Evolutionary conservation across 2,797 vertebrate species (phyloP).

Genomic region (Tadarida brasiliensis): DNA sequence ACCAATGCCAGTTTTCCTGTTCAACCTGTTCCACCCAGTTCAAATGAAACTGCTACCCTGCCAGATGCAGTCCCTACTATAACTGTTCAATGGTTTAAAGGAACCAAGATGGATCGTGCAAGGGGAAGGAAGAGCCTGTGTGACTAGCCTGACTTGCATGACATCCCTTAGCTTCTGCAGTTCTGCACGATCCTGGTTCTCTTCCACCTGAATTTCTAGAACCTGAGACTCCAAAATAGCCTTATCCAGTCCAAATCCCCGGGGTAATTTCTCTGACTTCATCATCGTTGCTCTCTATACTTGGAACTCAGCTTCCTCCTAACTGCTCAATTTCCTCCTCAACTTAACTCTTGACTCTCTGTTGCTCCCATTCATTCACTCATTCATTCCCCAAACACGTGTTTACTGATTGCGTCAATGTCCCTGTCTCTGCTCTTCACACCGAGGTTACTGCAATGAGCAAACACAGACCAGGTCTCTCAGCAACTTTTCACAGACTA

Average conservation of each 20-base stretch:
- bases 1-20: constrained; percentile 47
- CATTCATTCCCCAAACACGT: not conserved
- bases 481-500: not conserved
- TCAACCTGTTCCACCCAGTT: constrained; percentile 9
- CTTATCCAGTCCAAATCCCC: not conserved
- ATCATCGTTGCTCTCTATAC: not conserved
- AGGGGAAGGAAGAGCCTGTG: not conserved
- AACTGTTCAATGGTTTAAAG: constrained; percentile 62
- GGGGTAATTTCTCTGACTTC: not conserved
- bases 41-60: constrained; percentile 13
- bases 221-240: not conserved
- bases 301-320: not conserved
- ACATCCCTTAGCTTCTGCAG: not conserved
- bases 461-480: not conserved
- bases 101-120: not conserved
- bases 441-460: not conserved
- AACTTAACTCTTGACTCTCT: not conserved
- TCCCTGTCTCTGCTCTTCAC: not conserved
- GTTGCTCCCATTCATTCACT: not conserved
- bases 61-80: not conserved
- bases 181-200: not conserved
- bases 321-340: not conserved
- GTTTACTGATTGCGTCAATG: not conserved
- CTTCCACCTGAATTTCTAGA: not conserved
- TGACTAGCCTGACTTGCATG: not conserved